These are phyloP conservation scores for Rhagophthalmus giganteus DNA, from an alignment of 2,888 invertebrate species.

Conservation along the genomic window DNA sequence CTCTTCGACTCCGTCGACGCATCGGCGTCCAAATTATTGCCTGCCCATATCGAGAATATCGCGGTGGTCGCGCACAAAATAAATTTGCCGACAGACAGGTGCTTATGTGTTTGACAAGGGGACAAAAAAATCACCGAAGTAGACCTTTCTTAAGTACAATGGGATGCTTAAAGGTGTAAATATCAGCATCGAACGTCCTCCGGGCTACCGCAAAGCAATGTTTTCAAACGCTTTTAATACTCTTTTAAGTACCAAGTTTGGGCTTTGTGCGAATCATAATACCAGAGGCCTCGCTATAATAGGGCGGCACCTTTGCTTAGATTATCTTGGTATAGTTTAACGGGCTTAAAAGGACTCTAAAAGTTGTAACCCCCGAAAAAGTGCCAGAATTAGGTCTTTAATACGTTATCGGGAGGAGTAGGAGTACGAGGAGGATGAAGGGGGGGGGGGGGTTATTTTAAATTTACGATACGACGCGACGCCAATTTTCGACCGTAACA, in stretches of 20 bases:
- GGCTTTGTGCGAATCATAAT: conserved; percentile 28
- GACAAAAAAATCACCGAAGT: conserved; percentile 28
- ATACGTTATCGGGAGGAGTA: no score
- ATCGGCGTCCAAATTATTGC: no score
- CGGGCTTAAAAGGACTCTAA: conserved; percentile 26
- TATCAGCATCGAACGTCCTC: conserved; percentile 31
- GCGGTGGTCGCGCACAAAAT: conserved; percentile 17
- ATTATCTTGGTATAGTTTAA: conserved; percentile 34
- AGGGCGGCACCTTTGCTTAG: conserved; percentile 32
- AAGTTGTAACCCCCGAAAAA: conserved; percentile 19
- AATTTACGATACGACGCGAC: no score
- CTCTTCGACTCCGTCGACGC: no score
- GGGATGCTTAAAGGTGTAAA: conserved; percentile 34
- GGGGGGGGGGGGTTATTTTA: no score
- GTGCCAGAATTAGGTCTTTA: conserved; percentile 10
- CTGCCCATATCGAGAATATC: no score
- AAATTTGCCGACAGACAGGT: conserved; percentile 28
- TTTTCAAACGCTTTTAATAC: conserved; percentile 32
- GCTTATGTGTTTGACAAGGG: conserved; percentile 30
- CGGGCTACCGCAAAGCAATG: conserved; percentile 33
- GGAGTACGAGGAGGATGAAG: no score
- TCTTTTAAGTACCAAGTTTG: conserved; percentile 29
- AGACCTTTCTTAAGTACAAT: conserved; percentile 30
- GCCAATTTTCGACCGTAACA: not conserved
- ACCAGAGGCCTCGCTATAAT: conserved; percentile 24